These are phyloP conservation scores for Lobophora halterata DNA, from an alignment of 2,888 invertebrate genomes.

Conservation along the genomic window DNA sequence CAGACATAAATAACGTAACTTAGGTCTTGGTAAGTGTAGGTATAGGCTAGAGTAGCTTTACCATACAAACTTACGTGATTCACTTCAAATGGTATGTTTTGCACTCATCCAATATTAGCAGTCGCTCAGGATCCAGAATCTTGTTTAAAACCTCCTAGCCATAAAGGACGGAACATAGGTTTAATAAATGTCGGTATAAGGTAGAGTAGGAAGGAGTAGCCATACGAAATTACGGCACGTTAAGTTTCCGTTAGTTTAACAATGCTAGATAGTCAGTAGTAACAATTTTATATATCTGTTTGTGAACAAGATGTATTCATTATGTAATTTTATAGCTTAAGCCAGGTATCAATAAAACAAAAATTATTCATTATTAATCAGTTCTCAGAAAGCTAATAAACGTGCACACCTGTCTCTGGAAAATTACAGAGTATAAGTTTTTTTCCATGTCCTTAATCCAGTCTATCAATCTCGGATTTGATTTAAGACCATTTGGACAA, in stretches of 20 bases:
- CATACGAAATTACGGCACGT: too few species aligned
- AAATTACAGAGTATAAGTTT: slow-evolving; percentile 15
- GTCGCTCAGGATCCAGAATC: too few species aligned
- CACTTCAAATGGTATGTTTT: too few species aligned
- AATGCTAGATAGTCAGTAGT: not conserved
- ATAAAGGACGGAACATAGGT: too few species aligned
- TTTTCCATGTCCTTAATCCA: slow-evolving; percentile 10
- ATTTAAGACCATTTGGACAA: not conserved
- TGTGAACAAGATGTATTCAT: slow-evolving; percentile 13
- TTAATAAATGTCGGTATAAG: too few species aligned
- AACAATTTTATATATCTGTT: slow-evolving; percentile 12
- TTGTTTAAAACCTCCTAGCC: too few species aligned
- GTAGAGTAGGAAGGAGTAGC: too few species aligned
- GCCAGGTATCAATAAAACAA: slow-evolving; percentile 12
- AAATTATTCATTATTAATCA: slow-evolving; percentile 14
- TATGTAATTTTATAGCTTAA: slow-evolving; percentile 14
- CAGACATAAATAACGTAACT: too few species aligned
- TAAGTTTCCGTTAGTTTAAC: not conserved
- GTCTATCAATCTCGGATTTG: not conserved
- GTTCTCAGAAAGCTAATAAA: slow-evolving; percentile 20
- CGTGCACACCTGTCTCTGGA: slow-evolving; percentile 13
- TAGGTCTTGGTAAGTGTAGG: too few species aligned
- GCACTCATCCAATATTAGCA: too few species aligned
- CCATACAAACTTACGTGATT: too few species aligned
- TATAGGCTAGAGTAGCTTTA: too few species aligned